Evolutionary conservation across 1,140 invertebrate species (phyloP).

Genomic region (Aleiodes sp.): DNA sequence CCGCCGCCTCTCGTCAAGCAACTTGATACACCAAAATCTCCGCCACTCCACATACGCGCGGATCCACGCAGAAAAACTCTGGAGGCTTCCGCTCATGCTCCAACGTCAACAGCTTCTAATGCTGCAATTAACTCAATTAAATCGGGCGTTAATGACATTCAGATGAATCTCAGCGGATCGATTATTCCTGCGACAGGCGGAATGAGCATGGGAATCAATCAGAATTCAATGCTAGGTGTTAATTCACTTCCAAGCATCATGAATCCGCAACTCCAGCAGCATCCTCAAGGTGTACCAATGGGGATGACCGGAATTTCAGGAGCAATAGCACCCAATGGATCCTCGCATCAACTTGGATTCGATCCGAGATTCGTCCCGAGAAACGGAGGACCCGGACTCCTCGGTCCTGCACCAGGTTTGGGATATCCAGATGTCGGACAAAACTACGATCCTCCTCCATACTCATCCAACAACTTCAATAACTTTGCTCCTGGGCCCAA

Average conservation of each 20-base stretch:
- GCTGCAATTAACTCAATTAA: slow-evolving; percentile 34
- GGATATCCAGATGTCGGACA: slow-evolving; percentile 49
- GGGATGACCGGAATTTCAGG: slow-evolving; percentile 59
- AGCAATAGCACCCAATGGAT: slow-evolving; percentile 55
- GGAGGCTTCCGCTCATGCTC: slow-evolving; percentile 52
- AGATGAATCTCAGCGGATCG: slow-evolving; percentile 18
- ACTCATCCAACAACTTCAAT: slow-evolving; percentile 45
- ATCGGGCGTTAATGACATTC: slow-evolving; percentile 18
- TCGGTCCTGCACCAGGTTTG: slow-evolving; percentile 58
- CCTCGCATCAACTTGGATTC: slow-evolving; percentile 52
- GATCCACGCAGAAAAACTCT: slow-evolving; percentile 70
- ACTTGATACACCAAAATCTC: slow-evolving; percentile 57
- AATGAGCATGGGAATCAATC: slow-evolving; percentile 57
- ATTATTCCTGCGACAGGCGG: slow-evolving; percentile 34
- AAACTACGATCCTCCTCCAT: slow-evolving; percentile 49
- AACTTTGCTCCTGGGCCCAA: slow-evolving; percentile 52
- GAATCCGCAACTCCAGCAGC: slow-evolving; percentile 42
- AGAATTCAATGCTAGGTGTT: slow-evolving; percentile 63
- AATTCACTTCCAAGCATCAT: slow-evolving; percentile 56
- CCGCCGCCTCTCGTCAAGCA: slow-evolving; percentile 53
- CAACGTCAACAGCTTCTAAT: slow-evolving; percentile 35
- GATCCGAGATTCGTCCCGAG: slow-evolving; percentile 56
- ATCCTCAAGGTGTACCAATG: slow-evolving; percentile 48
- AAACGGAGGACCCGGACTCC: slow-evolving; percentile 57
- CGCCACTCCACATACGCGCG: slow-evolving; percentile 54